These are phyloP conservation scores for Meghimatium bilineatum DNA, from an alignment of 2,888 invertebrate genomes.

Conservation along the genomic window DNA sequence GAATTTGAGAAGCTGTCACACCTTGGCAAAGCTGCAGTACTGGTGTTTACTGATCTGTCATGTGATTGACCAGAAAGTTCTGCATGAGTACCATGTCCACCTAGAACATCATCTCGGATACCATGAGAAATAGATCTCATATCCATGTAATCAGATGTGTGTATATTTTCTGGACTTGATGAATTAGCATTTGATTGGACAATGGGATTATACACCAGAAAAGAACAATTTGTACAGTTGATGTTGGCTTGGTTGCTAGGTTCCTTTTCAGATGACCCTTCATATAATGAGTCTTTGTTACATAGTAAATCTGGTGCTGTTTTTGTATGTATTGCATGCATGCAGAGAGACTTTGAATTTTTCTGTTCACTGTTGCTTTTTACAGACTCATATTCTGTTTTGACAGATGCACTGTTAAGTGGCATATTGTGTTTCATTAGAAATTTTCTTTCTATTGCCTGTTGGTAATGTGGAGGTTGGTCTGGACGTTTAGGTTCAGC, in stretches of 20 bases:
- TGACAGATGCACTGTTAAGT: slow-evolving; percentile 65
- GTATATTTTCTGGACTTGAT: not conserved
- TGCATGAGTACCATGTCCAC: not conserved
- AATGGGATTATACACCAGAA: too few species aligned
- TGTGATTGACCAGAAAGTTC: not conserved
- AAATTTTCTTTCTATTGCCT: slow-evolving; percentile 68
- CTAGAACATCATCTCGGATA: slow-evolving; percentile 17
- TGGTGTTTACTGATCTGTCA: not conserved
- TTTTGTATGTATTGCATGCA: not conserved
- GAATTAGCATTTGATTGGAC: not conserved
- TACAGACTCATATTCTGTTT: slow-evolving; percentile 69
- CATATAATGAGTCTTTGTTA: too few species aligned
- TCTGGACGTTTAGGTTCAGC: slow-evolving; percentile 58
- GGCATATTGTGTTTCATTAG: slow-evolving; percentile 60
- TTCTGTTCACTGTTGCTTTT: not conserved
- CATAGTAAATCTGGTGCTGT: not conserved
- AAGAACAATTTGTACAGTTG: not conserved
- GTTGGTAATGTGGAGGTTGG: slow-evolving; percentile 70
- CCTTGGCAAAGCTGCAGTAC: not conserved
- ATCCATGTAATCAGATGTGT: slow-evolving; percentile 16
- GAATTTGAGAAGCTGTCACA: slow-evolving; percentile 34
- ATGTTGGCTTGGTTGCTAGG: not conserved
- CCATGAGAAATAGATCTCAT: slow-evolving; percentile 24
- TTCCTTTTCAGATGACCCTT: not conserved
- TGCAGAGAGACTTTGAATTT: not conserved